phyloP scores from a whole-genome alignment of 2,113 vertebrate genomes.

The Gallinago paraguaiae region DNA sequence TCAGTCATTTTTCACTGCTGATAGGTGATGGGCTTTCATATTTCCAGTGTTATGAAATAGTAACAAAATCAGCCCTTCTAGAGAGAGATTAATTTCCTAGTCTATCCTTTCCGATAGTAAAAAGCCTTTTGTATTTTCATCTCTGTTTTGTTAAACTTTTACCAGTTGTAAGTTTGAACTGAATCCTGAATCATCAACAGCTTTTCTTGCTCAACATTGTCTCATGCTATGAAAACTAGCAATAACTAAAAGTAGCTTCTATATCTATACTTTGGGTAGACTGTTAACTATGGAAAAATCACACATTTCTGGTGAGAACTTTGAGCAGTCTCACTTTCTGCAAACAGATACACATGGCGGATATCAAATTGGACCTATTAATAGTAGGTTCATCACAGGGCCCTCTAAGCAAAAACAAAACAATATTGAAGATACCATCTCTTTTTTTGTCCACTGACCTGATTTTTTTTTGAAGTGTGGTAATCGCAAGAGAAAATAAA shows the following conservation, averaged over 20 bases:
- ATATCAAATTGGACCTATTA: background rate
- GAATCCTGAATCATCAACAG: background rate
- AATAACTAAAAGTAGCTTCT: background rate
- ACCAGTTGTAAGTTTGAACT: background rate
- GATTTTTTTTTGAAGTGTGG: background rate
- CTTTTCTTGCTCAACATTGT: background rate
- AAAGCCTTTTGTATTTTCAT: background rate
- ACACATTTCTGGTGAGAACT: background rate
- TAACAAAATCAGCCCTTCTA: background rate
- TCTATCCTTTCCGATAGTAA: background rate
- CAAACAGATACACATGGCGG: background rate
- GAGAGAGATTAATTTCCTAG: background rate
- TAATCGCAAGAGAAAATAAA: background rate
- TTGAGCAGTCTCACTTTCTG: background rate
- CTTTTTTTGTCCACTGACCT: background rate
- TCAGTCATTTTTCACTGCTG: background rate
- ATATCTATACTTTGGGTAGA: background rate
- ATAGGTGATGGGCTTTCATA: background rate
- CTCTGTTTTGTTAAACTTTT: background rate
- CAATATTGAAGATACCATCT: background rate
- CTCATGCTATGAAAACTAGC: background rate
- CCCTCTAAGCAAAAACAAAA: background rate
- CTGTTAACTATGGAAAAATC: background rate
- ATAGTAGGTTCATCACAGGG: background rate
- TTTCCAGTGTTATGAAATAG: background rate